Evolutionary conservation across 2,797 vertebrate species (phyloP), one percentile per base, ranked within the genome.

Genomic region (Paedocypris micromegethes): DNA sequence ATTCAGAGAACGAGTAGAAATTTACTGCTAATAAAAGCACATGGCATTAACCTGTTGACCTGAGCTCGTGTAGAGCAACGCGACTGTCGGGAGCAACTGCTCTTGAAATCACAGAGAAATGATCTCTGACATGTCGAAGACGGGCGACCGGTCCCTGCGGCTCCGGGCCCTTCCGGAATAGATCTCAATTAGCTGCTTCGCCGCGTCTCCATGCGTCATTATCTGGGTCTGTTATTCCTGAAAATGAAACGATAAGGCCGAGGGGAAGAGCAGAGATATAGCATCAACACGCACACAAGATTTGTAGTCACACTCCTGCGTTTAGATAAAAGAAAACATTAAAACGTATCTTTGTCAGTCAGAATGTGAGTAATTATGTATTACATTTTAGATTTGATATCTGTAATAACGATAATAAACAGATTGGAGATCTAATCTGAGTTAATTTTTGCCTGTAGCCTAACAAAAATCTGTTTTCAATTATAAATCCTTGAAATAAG

Each of bases 171-270:
- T 77, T 78, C 68, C 64, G 58, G 67, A 58, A 59, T 77, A 64
- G 75, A 77, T 75, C 78, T 81, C 76, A 83, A 83, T 83, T 80
- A 83, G 72, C 71, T 75, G 78, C 81, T 79, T 66, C 70, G 62
- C 66, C 78, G 77, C 66, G 49, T 75, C 72, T 70, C 68, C 74
- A 69, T 77, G 72, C 64, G 58, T 68, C 59, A 79, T 79, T 77
- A 78, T 78, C 72, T 46, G 51, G 68, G 61, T 58, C 74, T 75
- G 78, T 76, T 77, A 72, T 72, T 69, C 67, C 56, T 70, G 58
- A 66, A 74, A 79, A 74, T 55, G 60, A 76, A 78, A 70, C 43
- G 38, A 63, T 62, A 40, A 55, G 38, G 59, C 52, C 7, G 23
- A 69, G 58, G 64, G 50, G 55, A 50, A 44, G 39, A 50, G 5